phyloP scores from a whole-genome alignment of 1,140 invertebrate genomes.

The Pogonus chalceus region DNA sequence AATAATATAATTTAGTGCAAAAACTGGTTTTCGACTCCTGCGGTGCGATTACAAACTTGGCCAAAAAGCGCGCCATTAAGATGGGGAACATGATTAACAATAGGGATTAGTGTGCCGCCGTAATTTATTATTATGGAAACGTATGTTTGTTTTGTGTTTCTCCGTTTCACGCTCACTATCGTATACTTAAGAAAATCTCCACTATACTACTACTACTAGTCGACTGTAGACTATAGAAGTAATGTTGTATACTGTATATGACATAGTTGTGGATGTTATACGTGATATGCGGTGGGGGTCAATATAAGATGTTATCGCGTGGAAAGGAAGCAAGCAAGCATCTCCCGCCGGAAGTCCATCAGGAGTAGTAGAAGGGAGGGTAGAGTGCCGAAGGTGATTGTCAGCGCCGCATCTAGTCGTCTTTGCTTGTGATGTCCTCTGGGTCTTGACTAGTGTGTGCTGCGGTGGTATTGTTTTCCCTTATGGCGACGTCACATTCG shows the following conservation, averaged over 20 bases:
- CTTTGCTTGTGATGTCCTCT: no score
- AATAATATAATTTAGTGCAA: no score
- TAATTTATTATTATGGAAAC: constrained; percentile 22
- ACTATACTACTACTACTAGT: no score
- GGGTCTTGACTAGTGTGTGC: no score
- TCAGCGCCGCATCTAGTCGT: no score
- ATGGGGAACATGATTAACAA: constrained; percentile 20
- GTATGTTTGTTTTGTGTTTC: constrained; percentile 12
- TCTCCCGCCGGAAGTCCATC: constrained; percentile 29
- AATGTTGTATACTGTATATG: neutral
- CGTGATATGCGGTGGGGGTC: neutral
- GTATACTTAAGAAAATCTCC: no score
- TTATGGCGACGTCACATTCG: constrained; percentile 19
- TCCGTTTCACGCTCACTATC: no score
- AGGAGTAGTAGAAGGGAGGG: constrained; percentile 16
- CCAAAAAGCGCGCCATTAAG: constrained; percentile 7
- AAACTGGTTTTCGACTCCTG: no score
- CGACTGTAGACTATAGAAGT: neutral
- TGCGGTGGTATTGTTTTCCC: constrained; percentile 28
- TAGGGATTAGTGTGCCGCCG: constrained; percentile 19
- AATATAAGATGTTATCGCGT: neutral
- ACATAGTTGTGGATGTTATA: neutral
- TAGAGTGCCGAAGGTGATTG: constrained; percentile 26
- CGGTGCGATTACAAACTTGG: constrained; percentile 10
- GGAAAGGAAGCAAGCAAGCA: constrained; percentile 27